phyloP scores from a whole-genome alignment of 2,797 vertebrate species.

The Alectoris magna region DNA sequence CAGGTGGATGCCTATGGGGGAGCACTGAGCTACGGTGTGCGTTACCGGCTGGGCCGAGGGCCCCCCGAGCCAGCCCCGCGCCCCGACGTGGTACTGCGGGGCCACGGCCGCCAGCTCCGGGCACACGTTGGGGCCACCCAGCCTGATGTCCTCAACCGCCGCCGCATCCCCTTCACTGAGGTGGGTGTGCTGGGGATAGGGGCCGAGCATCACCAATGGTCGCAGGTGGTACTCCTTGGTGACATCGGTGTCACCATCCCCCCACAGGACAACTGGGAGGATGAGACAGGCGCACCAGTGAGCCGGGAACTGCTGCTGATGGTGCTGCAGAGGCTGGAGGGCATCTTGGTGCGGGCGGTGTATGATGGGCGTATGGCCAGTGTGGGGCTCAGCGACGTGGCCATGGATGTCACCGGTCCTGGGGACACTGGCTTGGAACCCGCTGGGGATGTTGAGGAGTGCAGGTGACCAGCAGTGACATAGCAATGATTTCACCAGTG shows the following conservation, averaged over 20 bases:
- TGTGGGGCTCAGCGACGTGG: constrained; percentile 88
- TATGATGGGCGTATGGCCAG: constrained; percentile 96
- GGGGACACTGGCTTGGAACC: constrained; percentile 81
- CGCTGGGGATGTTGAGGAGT: constrained; percentile 88
- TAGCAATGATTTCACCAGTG: not conserved
- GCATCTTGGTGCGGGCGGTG: constrained; percentile 89
- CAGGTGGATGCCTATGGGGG: constrained; percentile 96
- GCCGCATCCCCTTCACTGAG: constrained; percentile 89
- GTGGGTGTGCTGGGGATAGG: constrained; percentile 69
- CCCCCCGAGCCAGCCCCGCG: constrained; percentile 84
- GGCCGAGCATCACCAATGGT: not conserved
- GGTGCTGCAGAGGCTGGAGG: constrained; percentile 88
- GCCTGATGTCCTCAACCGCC: constrained; percentile 82
- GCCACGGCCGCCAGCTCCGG: constrained; percentile 87
- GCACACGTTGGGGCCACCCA: constrained; percentile 76
- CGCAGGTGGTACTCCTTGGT: not conserved
- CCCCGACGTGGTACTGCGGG: constrained; percentile 87
- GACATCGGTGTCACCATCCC: fast-evolving
- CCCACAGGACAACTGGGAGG: constrained; percentile 90
- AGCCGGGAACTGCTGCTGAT: constrained; percentile 90
- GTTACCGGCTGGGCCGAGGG: constrained; percentile 89
- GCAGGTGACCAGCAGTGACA: constrained; percentile 81
- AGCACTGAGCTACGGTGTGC: constrained; percentile 87
- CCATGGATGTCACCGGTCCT: constrained; percentile 88
- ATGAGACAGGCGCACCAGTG: constrained; percentile 83